phyloP scores from a whole-genome alignment of 1,140 invertebrate species.

The Himalopsyche phryganea region DNA sequence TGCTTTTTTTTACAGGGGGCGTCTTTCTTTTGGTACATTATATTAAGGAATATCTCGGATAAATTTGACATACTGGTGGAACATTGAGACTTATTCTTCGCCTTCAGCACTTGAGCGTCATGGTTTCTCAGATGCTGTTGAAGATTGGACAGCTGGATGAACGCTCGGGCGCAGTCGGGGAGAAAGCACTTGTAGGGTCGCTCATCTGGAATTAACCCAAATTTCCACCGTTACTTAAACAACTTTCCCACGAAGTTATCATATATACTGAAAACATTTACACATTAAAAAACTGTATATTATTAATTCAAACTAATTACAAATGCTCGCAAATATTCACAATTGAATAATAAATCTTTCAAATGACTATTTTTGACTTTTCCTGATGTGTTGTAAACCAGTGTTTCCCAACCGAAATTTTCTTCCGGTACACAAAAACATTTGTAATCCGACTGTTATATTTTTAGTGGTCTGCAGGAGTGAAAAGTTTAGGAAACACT shows the following conservation, averaged over 20 bases:
- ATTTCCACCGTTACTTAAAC: conserved; percentile 10
- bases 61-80: conserved; percentile 35
- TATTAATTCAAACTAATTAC: too few relatives aligned
- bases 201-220: conserved; percentile 66
- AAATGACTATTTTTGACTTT: too few relatives aligned
- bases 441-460: too few relatives aligned
- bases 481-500: too few relatives aligned
- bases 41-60: conserved; percentile 33
- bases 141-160: conserved; percentile 95
- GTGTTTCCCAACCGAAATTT: too few relatives aligned
- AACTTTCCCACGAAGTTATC: neutral
- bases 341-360: too few relatives aligned
- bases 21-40: conserved; percentile 8
- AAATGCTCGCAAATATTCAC: too few relatives aligned
- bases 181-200: conserved; percentile 95
- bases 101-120: conserved; percentile 90
- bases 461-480: too few relatives aligned
- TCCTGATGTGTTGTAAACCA: too few relatives aligned
- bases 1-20: neutral
- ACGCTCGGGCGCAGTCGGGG: conserved; percentile 90
- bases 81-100: conserved; percentile 77
- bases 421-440: too few relatives aligned
- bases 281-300: neutral
- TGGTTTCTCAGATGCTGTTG: conserved; percentile 96
- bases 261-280: neutral